Evolutionary conservation across 53 echinoderm and acorn worm genomes (phyloP), one percentile per base, ranked within the genome.

Genomic region (Zoroaster sp.): DNA sequence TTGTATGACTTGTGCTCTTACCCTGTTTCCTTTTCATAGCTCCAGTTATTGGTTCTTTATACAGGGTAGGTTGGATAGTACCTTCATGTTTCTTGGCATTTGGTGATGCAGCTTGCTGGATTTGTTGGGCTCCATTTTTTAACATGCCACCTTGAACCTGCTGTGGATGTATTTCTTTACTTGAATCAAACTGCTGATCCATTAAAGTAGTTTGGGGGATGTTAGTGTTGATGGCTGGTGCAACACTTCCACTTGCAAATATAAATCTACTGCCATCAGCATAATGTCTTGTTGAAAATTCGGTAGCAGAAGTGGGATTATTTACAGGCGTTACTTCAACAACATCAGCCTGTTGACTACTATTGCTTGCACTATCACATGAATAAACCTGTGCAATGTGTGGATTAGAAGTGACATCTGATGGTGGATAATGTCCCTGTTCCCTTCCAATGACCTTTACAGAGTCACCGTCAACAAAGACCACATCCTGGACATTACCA

Each of bases 261-360:
- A 85, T 71, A 15, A 85, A 85, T 25, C 85, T 47, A 47, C 85
- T 85, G n/a, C 85, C 85, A 51, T 85, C 85, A n/a, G 85, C 85
- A 45, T 85, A 85, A 40, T 85, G 85, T 23, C 85, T 71, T 11
- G 85, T 85, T 69, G 71, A 85, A 36, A 21, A 71, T 49, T 85
- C 85, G 40, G 82, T 67, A 43, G 65, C 67, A 35, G 85, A 54
- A 11, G 85, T 49, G 36, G 85, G 69, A 43, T 49, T 85, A 35
- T 8, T 71, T 20, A 18, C 52, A 5, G 85, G 71, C 11, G 69
- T 20, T 5, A 85, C 51, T 12, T 85, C 85, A 35, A 85, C 71
- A 34, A 85, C 47, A 66, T 85, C 85, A 3, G 69, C 49, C 12
- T 85, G 47, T 35, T 41, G 47, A 70, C 36, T 49, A 47, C 11